Conservation (phyloP, 1,140 invertebrate genomes). For the Vanessa atalanta region DNA sequence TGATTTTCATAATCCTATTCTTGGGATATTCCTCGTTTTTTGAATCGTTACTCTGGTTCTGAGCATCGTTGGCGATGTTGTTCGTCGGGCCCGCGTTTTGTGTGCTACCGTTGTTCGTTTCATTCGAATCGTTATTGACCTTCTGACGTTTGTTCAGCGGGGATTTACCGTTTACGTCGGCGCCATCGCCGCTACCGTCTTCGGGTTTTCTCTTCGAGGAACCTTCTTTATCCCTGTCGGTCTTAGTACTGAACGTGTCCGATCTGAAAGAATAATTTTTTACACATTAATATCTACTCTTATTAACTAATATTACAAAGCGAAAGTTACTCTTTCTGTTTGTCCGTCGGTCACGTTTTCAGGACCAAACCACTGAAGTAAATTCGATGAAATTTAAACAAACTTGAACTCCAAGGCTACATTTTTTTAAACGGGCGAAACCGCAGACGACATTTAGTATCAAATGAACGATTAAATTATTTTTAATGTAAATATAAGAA, state of each 20-base stretch:
- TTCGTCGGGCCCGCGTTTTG: too few relatives aligned
- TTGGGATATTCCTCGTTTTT: background rate
- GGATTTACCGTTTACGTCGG: background rate
- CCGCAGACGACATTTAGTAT: too few relatives aligned
- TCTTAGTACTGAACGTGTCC: background rate
- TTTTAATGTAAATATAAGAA: too few relatives aligned
- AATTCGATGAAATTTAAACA: too few relatives aligned
- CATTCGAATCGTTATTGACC: background rate
- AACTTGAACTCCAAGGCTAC: too few relatives aligned
- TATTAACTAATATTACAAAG: too few relatives aligned
- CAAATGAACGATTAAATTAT: too few relatives aligned
- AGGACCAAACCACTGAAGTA: too few relatives aligned
- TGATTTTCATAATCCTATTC: background rate
- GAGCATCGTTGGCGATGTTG: background rate
- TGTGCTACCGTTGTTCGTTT: background rate
- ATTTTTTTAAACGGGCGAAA: too few relatives aligned
- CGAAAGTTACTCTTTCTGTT: too few relatives aligned
- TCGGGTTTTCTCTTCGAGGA: conserved; percentile 9
- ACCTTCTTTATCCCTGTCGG: conserved; percentile 9
- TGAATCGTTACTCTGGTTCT: background rate
- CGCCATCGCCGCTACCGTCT: background rate
- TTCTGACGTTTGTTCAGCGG: conserved; percentile 7
- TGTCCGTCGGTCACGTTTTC: too few relatives aligned
- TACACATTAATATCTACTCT: too few relatives aligned
- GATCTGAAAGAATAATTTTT: background rate